Base-by-base conservation (phyloP, 2,888 invertebrate genomes). In the Lasioglossum villosulum region DNA sequence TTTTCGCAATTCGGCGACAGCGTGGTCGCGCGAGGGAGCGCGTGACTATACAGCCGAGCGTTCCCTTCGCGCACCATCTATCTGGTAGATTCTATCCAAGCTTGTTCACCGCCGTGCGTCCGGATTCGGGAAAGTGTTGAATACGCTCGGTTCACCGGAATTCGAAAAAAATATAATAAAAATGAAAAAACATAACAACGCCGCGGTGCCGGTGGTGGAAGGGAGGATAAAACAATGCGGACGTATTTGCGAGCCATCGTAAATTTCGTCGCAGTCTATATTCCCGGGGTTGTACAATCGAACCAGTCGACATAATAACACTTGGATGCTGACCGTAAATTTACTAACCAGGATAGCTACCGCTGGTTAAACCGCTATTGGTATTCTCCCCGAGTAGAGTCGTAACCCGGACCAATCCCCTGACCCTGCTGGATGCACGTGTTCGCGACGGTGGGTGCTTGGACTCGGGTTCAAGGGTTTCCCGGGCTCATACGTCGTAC, bases 261-360 rank as follows among this genome's bases (percentile, higher is more conserved):
- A 92, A 93, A 93, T 93, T 91, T 89, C 82, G 68, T 79, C 82
- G 82, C 82, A 84, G 87, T 90, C 90, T 91, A 91, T 90, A 91
- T 88, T 83, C 87, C 86, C 88, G 74, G 56, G 84, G 80, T 77
- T 77, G 80, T 84, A 88, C 88, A 92, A 93, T 93, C 92, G 90
- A 91, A 89, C n/a, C 90, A 86, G 86, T 88, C 91, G 93, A 91
- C 91, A 91, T 93, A 92, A 92, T 92, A 92, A 92, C 90, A 91
- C 89, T 90, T 91, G 91, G 90, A 92, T 86, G 86, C 86, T 85
- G 89, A 78, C 86, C 92, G 89, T 92, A 93, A 93, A 93, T 93
- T 92, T 91, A 89, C 87, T 84, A 86, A 83, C 76, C 75, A 80
- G 84, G 84, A 88, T 91, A 86, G 88, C 78, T 70, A 70, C 82